Conservation (phyloP, 2,888 invertebrate species). For the Criorhina ranunculi region DNA sequence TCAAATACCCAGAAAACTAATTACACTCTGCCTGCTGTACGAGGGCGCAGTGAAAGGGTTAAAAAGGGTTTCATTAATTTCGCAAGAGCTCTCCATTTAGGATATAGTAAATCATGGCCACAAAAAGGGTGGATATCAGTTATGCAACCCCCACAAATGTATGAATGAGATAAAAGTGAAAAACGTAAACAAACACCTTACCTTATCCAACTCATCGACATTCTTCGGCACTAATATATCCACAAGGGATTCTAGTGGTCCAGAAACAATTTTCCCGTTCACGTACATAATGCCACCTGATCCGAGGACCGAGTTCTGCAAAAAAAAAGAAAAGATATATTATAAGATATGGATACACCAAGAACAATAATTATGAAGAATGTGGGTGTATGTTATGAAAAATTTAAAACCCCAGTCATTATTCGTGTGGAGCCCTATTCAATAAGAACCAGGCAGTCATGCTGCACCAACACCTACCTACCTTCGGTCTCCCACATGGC, state of each 20-base stretch:
- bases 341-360: slow-evolving; percentile 24
- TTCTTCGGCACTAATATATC: slow-evolving; percentile 83
- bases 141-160: slow-evolving; percentile 1
- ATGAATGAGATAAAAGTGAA: slow-evolving; percentile 41
- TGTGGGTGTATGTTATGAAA: slow-evolving; percentile 63
- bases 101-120: slow-evolving; percentile 60
- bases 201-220: slow-evolving; percentile 83
- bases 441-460: slow-evolving; percentile 31
- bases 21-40: slow-evolving; percentile 38
- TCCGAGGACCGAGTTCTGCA: slow-evolving; percentile 83
- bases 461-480: slow-evolving; percentile 8
- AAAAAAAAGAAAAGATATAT: slow-evolving; percentile 49
- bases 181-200: slow-evolving; percentile 74
- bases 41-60: slow-evolving; percentile 38
- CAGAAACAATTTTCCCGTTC: slow-evolving; percentile 84
- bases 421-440: slow-evolving; percentile 28
- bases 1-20: slow-evolving; percentile 61
- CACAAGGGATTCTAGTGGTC: slow-evolving; percentile 83
- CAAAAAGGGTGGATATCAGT: slow-evolving; percentile 12
- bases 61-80: slow-evolving; percentile 70
- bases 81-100: slow-evolving; percentile 58
- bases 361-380: slow-evolving; percentile 31
- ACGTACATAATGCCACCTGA: slow-evolving; percentile 84
- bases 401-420: slow-evolving; percentile 53
- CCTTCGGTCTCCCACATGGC: neutral